Evolutionary conservation across 2,888 invertebrate genomes (phyloP), one percentile per base, ranked within the genome.

Genomic region (Tipula vernalis): DNA sequence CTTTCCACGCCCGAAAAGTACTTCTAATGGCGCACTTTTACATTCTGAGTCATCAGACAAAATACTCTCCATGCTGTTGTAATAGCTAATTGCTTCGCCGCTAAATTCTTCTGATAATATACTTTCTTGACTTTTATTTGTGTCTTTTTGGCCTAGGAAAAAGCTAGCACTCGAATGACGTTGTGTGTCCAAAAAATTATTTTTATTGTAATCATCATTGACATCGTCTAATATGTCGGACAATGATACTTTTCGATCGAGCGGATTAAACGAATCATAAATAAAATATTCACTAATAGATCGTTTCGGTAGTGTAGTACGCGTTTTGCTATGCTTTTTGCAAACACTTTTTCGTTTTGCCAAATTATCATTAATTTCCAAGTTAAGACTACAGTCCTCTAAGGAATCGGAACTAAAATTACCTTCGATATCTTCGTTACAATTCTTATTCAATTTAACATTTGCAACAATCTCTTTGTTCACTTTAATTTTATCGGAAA

Each of bases 241-340:
- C 39, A 94, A 90, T 0, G 94, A 94, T 0, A 94, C 92, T 86
- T 94, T 94, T 42, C 94, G 89, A 88, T 92, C 89, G 85, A 91
- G 92, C 3, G 92, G 92, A 89, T 93, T 91, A 88, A 91, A 90
- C 87, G 91, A 94, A 85, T 93, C 92, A 88, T 94, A 93, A 86
- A 96, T 95, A 90, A 96, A 96, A 89, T 96, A 96, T 89, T 96
- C 96, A 0, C 96, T 96, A 15, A 95, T 93, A 51, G 96, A 95
- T 41, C 96, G 91, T 87, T 95, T 93, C 0, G 96, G 94, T 87
- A 94, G 92, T 13, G 91, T 89, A 10, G 89, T 87, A 57, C 5
- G 18, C 86, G 90, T 91, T 92, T 93, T 87, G 93, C 93, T 5
- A 93, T 90, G 88, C 92, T 92, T 89, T 93, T 94, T 86, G 36